These are phyloP conservation scores for Acanthis flammea DNA, from an alignment of 2,797 vertebrate genomes.

Conservation along the genomic window DNA sequence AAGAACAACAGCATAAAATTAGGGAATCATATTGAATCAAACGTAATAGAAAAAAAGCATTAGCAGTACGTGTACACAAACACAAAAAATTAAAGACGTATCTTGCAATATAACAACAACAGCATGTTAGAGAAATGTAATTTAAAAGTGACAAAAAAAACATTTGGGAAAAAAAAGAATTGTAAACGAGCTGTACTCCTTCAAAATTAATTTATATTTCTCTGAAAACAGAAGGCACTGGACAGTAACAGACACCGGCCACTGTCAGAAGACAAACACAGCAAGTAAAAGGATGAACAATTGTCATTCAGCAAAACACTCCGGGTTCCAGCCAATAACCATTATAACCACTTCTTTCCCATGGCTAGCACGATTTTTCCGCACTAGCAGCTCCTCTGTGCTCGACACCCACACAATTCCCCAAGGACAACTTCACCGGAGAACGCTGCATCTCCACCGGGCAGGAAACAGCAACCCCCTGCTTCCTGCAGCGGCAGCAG, in stretches of 20 bases:
- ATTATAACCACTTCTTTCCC: background rate
- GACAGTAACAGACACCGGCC: background rate
- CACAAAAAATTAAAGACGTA: background rate
- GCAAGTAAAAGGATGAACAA: background rate
- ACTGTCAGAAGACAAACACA: background rate
- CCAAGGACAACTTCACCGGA: fast-evolving
- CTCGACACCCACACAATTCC: fast-evolving
- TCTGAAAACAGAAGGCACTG: background rate
- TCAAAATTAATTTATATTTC: background rate
- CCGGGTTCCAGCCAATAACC: fast-evolving
- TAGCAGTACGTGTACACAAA: background rate
- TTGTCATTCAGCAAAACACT: background rate
- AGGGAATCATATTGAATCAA: background rate
- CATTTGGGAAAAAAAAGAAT: fast-evolving
- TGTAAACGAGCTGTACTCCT: background rate
- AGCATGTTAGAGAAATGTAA: background rate
- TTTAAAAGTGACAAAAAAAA: background rate
- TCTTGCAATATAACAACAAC: background rate
- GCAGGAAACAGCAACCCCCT: background rate
- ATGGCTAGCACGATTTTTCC: no score
- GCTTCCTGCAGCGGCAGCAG: background rate
- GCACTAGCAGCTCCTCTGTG: background rate
- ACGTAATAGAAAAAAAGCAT: background rate
- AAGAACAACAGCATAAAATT: background rate
- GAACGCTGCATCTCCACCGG: fast-evolving